Evolutionary conservation across 2,797 vertebrate species (phyloP).

Genomic region (Hemitrygon akajei): DNA sequence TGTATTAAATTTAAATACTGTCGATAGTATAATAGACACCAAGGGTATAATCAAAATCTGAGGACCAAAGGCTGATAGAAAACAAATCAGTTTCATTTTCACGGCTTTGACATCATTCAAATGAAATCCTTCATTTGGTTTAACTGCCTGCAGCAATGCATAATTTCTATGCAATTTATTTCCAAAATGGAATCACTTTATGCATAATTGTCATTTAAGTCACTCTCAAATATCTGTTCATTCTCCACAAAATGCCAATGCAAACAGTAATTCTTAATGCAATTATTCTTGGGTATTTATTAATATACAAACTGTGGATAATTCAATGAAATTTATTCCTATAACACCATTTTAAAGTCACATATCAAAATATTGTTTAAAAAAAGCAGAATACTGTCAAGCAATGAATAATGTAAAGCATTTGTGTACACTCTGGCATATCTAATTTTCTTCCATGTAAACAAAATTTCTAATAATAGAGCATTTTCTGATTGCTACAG

Average conservation of each 20-base stretch:
- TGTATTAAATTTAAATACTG: background rate
- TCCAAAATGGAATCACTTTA: background rate
- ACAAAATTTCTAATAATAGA: background rate
- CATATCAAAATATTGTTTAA: conserved; percentile 11
- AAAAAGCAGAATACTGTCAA: background rate
- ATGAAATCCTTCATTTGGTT: background rate
- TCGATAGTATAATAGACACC: background rate
- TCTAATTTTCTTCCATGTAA: background rate
- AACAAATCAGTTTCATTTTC: conserved; percentile 23
- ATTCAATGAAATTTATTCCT: background rate
- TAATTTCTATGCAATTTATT: background rate
- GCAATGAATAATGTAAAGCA: background rate
- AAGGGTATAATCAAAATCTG: background rate
- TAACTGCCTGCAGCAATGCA: background rate
- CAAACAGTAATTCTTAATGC: background rate
- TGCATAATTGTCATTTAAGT: background rate
- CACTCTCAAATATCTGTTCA: background rate
- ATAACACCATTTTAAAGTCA: background rate
- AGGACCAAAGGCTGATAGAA: background rate
- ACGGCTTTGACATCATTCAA: background rate
- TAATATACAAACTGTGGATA: background rate
- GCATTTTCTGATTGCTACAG: background rate
- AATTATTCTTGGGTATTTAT: background rate
- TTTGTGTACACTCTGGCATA: background rate
- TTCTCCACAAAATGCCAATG: background rate